Percentiles rank a stretch among this genome's conserved stretches.
These are phyloP conservation scores for Ptycholaimellus sp. DNA, from an alignment of 2,888 invertebrate species.

Conservation along the genomic window DNA sequence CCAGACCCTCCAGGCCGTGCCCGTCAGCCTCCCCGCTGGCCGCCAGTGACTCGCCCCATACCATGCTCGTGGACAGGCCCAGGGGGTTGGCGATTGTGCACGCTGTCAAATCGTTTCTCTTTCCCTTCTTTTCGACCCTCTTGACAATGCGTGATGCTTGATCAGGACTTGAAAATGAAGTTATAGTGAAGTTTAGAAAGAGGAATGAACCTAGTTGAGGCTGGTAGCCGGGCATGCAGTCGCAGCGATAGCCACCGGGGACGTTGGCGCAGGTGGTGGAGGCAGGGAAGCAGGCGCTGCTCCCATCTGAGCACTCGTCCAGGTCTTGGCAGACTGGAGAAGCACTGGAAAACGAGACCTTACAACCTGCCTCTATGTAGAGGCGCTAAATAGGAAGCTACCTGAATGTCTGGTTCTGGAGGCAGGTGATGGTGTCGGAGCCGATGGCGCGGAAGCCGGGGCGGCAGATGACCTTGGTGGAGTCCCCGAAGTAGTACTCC, in stretches of 20 bases:
- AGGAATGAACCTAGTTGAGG: conserved; percentile 22
- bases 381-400: too few relatives aligned
- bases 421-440: conserved; percentile 17
- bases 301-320: conserved; percentile 19
- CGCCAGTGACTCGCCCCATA: neutral
- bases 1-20: neutral
- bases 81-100: conserved; percentile 8
- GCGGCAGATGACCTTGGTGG: conserved; percentile 17
- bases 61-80: conserved; percentile 4
- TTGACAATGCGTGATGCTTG: too few relatives aligned
- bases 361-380: too few relatives aligned
- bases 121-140: too few relatives aligned
- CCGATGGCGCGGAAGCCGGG: conserved; percentile 16
- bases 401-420: conserved; percentile 23
- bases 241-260: conserved; percentile 21
- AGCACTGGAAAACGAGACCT: too few relatives aligned
- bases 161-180: too few relatives aligned
- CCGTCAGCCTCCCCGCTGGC: conserved; percentile 1
- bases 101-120: too few relatives aligned
- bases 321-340: conserved; percentile 19
- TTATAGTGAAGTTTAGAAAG: too few relatives aligned
- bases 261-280: conserved; percentile 19
- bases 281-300: conserved; percentile 13
- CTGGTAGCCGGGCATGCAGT: conserved; percentile 19
- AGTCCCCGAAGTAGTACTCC: conserved; percentile 16